Conservation (phyloP, 2,888 invertebrate species). For the Acrobasis suavella region DNA sequence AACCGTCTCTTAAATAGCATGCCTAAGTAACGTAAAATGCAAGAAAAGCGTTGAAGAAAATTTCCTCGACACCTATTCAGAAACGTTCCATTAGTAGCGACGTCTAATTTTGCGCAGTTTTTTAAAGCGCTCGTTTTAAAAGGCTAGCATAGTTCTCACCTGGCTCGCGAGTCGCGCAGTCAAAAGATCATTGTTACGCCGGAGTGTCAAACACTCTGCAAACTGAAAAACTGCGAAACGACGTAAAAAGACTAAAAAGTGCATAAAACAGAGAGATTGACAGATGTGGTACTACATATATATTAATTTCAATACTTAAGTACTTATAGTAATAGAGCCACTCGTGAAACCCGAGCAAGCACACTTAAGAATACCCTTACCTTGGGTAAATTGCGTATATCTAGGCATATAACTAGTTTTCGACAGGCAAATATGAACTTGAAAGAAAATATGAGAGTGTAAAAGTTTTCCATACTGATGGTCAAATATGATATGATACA, state of each 20-base stretch:
- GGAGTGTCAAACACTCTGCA: conserved; percentile 58
- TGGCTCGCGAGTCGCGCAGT: conserved; percentile 50
- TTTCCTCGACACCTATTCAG: conserved; percentile 17
- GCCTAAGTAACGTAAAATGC: not conserved
- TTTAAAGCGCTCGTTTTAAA: conserved; percentile 46
- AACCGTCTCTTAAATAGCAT: not conserved
- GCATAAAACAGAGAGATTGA: not conserved
- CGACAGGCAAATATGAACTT: too few relatives aligned
- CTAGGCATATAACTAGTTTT: too few relatives aligned
- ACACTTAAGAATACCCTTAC: too few relatives aligned
- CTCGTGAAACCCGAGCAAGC: too few relatives aligned
- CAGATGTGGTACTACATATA: not conserved
- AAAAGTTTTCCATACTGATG: too few relatives aligned
- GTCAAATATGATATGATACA: too few relatives aligned
- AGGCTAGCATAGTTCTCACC: conserved; percentile 46
- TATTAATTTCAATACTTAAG: too few relatives aligned
- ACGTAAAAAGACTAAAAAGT: conserved; percentile 16
- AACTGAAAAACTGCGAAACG: conserved; percentile 34
- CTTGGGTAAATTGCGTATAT: too few relatives aligned
- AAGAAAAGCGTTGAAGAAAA: conserved; percentile 4
- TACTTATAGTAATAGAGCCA: too few relatives aligned
- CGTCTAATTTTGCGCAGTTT: conserved; percentile 59
- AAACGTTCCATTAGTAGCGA: conserved; percentile 39
- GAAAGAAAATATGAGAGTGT: too few relatives aligned
- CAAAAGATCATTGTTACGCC: conserved; percentile 72